Evolutionary conservation across 2,888 invertebrate species (phyloP).

Genomic region (Drosophila meridiana): DNA sequence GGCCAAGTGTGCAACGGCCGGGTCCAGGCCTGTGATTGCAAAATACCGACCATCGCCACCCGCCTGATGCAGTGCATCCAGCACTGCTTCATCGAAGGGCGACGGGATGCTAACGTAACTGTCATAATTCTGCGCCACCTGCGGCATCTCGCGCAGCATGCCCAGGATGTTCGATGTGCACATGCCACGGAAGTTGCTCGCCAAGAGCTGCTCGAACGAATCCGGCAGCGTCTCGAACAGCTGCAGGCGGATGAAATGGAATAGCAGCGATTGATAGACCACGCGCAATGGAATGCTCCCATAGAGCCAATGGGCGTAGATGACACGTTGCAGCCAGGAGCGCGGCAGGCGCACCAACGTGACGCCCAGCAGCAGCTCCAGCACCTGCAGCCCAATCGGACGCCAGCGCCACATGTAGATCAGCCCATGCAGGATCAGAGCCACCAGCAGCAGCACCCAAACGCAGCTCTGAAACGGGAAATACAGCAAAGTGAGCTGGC

Average conservation of each 20-base stretch:
- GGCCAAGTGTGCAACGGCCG: constrained; percentile 33
- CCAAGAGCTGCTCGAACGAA: constrained; percentile 53
- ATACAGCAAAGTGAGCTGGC: constrained; percentile 45
- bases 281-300: constrained; percentile 62
- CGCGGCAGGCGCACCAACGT: constrained; percentile 40
- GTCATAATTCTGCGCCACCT: constrained; percentile 11
- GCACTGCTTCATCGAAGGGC: constrained; percentile 41
- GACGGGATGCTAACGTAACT: constrained; percentile 33
- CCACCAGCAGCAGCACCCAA: constrained; percentile 50
- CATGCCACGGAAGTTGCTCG: constrained; percentile 39
- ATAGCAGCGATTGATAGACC: constrained; percentile 74
- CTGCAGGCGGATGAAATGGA: constrained; percentile 68
- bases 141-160: constrained; percentile 52
- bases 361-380: constrained; percentile 55
- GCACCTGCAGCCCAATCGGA: constrained; percentile 36
- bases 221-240: constrained; percentile 36
- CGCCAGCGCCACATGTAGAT: constrained; percentile 47
- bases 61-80: constrained; percentile 38
- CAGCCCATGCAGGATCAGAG: constrained; percentile 39
- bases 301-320: constrained; percentile 62
- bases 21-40: constrained; percentile 53
- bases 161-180: constrained; percentile 45
- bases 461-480: constrained; percentile 59
- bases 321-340: constrained; percentile 54
- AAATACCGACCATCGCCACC: constrained; percentile 31